Evolutionary conservation across 2,888 invertebrate species (phyloP).

Genomic region (Agrotis ipsilon): DNA sequence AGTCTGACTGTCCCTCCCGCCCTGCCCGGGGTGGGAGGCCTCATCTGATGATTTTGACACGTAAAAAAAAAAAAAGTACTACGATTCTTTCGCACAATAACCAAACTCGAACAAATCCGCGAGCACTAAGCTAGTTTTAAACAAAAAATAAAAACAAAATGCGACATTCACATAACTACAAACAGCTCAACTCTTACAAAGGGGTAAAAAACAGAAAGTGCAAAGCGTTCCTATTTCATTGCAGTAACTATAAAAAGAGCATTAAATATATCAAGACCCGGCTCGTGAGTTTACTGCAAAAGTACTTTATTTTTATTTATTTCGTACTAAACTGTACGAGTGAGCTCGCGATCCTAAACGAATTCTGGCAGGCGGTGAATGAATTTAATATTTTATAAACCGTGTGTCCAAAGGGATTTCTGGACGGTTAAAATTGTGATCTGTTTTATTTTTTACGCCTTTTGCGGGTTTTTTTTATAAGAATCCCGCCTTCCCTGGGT

Average conservation of each 20-base stretch:
- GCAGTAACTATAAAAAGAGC: slow-evolving; percentile 16
- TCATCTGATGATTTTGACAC: too few species aligned
- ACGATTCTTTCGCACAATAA: too few species aligned
- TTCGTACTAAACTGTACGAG: not conserved
- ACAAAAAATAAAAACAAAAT: not conserved
- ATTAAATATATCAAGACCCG: slow-evolving; percentile 16
- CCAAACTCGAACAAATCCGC: too few species aligned
- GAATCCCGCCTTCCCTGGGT: too few species aligned
- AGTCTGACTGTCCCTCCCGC: too few species aligned
- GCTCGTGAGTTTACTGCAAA: not conserved
- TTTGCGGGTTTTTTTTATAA: not conserved
- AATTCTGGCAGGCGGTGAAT: not conserved
- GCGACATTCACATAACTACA: slow-evolving; percentile 12
- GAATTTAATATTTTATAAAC: not conserved
- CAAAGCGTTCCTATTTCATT: slow-evolving; percentile 1
- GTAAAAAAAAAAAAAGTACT: too few species aligned
- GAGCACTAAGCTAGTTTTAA: too few species aligned
- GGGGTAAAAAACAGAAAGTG: slow-evolving; percentile 8
- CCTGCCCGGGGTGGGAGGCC: too few species aligned
- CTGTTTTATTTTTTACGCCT: too few species aligned
- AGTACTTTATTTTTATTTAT: slow-evolving; percentile 12
- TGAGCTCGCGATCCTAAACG: slow-evolving; percentile 2
- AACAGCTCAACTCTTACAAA: not conserved
- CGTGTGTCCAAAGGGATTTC: not conserved
- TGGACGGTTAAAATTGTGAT: not conserved